phyloP scores from a whole-genome alignment of 2,113 vertebrate species.

The Siniperca chuatsi region DNA sequence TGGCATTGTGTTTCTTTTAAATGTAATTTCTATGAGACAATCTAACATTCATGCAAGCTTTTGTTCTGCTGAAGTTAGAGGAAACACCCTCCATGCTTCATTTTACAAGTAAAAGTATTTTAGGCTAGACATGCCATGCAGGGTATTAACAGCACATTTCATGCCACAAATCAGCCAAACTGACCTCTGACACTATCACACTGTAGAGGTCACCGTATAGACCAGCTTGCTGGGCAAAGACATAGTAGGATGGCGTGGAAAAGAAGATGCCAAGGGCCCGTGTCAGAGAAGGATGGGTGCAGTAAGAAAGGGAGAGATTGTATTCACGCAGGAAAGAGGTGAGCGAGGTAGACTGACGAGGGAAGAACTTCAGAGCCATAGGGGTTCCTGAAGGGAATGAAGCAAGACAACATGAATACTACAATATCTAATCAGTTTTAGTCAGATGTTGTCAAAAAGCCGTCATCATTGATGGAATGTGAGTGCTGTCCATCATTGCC shows the following conservation, averaged over 20 bases:
- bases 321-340: slow-evolving; percentile 91
- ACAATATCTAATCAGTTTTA: slow-evolving; percentile 1
- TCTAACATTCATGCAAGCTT: neutral
- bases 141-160: neutral
- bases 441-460: neutral
- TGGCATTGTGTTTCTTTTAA: neutral
- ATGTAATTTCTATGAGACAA: neutral
- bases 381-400: slow-evolving; percentile 82
- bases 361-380: slow-evolving; percentile 92
- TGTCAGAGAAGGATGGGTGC: slow-evolving; percentile 89
- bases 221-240: slow-evolving; percentile 91
- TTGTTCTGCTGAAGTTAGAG: neutral
- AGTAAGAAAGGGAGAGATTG: slow-evolving; percentile 90
- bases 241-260: slow-evolving; percentile 88
- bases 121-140: neutral
- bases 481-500: slow-evolving; percentile 40
- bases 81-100: neutral
- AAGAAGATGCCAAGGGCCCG: slow-evolving; percentile 89
- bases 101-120: neutral
- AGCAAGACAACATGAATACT: slow-evolving; percentile 18
- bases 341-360: slow-evolving; percentile 82
- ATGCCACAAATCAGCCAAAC: slow-evolving; percentile 38
- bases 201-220: slow-evolving; percentile 90
- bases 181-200: slow-evolving; percentile 88
- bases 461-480: slow-evolving; percentile 19